Base-by-base conservation (phyloP, 2,888 invertebrate genomes). In the Harpalus rubripes region DNA sequence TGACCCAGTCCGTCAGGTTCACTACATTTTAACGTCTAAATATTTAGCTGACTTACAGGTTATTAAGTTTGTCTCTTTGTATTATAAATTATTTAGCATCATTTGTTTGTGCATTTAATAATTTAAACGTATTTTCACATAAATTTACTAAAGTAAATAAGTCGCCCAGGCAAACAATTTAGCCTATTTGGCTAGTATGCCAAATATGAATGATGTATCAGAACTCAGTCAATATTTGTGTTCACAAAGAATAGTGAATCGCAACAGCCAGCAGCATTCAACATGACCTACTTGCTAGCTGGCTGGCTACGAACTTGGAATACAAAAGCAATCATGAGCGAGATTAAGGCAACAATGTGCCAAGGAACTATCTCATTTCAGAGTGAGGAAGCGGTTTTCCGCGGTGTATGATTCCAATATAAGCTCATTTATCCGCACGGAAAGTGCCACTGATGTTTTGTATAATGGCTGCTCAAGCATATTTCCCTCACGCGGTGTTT, bases 261-360 rank as follows among this genome's bases (percentile, higher is more conserved):
- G 63, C 32, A 65, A 41, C 68, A 32, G 32, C 68, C 39, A 7
- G 32, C 2, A 12, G 68, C 68, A 12, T 7, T 65, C 26, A 32
- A 68, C 52, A 74, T 82, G 82, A 72, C 82, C 82, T 72, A 82
- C 72, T 58, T 82, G 52, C 18, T 32, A 32, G 32, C 32, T 32
- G 32, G 6, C 5, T n/a, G 56, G 81, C 44, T 81, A 65, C 81
- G 65, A 52, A 81, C 81, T 82, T 82, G 58, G 72, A 82, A 82
- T 82, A 72, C 72, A 82, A 72, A 81, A 72, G 82, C 82, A 82
- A 82, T 82, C 72, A 82, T 82, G 56, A 82, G 52, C 72, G 82
- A 68, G 82, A 82, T 82, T 82, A 82, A 82, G 56, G 58, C 82
- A 72, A 82, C 68, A 72, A 74, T 74, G 39, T 80, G 44, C 15